Conservation (phyloP, 2,113 vertebrate species). For the Myotis davidii region DNA sequence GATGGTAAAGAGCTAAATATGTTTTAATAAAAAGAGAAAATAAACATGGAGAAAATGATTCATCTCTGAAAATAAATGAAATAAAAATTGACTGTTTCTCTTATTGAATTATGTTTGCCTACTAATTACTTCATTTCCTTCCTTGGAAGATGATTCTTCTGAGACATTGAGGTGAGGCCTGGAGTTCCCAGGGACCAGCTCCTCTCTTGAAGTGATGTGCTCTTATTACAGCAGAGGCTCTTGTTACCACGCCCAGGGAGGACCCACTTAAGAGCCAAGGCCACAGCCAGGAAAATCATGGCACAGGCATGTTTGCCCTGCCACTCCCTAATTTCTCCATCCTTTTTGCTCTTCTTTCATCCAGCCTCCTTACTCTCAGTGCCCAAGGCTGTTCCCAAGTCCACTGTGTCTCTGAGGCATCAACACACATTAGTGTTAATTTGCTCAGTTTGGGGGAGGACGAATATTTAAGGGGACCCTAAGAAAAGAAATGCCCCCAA, state of each 20-base stretch:
- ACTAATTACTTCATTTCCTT: conserved; percentile 16
- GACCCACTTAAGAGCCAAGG: not conserved
- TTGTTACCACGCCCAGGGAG: not conserved
- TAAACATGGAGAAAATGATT: not conserved
- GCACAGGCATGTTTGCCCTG: not conserved
- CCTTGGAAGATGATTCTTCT: not conserved
- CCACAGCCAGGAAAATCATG: not conserved
- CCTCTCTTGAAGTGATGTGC: not conserved
- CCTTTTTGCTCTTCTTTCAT: not conserved
- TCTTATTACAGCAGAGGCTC: not conserved
- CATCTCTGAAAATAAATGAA: conserved; percentile 39
- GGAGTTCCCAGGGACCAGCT: not conserved
- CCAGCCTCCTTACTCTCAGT: rapidly evolving
- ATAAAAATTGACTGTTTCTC: not conserved
- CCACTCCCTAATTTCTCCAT: rapidly evolving
- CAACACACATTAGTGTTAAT: not conserved
- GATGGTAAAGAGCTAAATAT: not conserved
- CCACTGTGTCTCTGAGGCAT: not conserved
- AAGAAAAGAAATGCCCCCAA: not conserved
- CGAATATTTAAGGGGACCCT: not conserved
- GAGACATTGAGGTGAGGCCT: not conserved
- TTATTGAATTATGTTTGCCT: conserved; percentile 38
- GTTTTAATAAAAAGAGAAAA: conserved; percentile 24
- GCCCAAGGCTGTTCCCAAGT: no score
- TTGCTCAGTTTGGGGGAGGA: not conserved